Base-by-base conservation (phyloP, 2,888 invertebrate genomes). In the Mythimna ferrago region DNA sequence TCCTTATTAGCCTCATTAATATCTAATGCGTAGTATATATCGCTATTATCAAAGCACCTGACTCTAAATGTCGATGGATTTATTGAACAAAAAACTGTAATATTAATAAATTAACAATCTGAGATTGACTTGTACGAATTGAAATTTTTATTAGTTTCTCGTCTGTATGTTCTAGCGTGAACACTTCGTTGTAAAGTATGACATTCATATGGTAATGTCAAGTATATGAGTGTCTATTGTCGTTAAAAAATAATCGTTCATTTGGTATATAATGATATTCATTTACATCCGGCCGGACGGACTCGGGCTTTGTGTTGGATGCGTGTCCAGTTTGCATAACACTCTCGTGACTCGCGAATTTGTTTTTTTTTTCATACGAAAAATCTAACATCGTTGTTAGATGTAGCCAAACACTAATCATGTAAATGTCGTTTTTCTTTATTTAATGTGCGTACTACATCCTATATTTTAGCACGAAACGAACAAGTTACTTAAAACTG, bases 241-340 rank as follows among this genome's bases (percentile, higher is more conserved):
- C 75, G 73, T 93, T 93, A 93, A 94, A 44, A 93, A 92, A 94
- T 94, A 92, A 91, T 92, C 80, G 83, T 87, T 89, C 85, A 81
- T 87, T 88, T 88, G 60, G 73, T 78, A 66, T 66, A 83, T 71
- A 80, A 81, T 81, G 44, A 73, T 87, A 91, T 91, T 89, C 89
- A 91, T 89, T 87, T 87, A 89, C 91, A 92, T 95, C 96, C 95
- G 94, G 90, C 95, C 81, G 94, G 95, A 94, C 90, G 92, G 68
- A 76, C 67, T 71, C 32, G 73, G 81, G 83, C 81, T 80, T 78
- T 76, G 80, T 78, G 70, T 78, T 73, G 73, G 70, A 87, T 87
- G 88, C 94, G 94, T 94, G 94, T 89, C 80, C 86, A 86, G 93
- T 94, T 93, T 94, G 94, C 94, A 93, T 95, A 94, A 87, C 88